Conservation (phyloP, 2,888 invertebrate species). For the Neoaliturus tenellus region DNA sequence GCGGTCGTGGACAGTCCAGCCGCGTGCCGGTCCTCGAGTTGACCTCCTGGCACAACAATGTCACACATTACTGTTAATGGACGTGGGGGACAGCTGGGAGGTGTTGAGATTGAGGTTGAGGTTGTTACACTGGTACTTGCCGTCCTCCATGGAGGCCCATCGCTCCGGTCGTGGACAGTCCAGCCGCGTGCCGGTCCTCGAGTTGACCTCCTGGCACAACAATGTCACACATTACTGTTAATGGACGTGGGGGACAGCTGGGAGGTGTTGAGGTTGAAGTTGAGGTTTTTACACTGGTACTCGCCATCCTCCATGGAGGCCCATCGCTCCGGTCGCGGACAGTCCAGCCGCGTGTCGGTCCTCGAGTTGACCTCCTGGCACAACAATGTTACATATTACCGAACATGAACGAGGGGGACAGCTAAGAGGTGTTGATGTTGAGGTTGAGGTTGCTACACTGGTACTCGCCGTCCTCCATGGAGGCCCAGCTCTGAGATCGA, state of each 20-base stretch:
- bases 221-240: no score
- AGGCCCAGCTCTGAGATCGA: slow-evolving; percentile 73
- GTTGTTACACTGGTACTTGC: slow-evolving; percentile 62
- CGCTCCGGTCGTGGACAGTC: slow-evolving; percentile 75
- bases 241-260: slow-evolving; percentile 74
- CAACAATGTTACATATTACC: no score
- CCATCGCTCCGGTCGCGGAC: slow-evolving; percentile 75
- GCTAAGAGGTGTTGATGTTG: slow-evolving; percentile 70
- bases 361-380: slow-evolving; percentile 64
- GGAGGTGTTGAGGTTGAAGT: slow-evolving; percentile 68
- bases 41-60: no score
- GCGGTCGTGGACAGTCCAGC: slow-evolving; percentile 75
- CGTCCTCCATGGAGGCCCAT: slow-evolving; percentile 71
- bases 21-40: slow-evolving; percentile 75
- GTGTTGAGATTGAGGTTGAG: slow-evolving; percentile 68
- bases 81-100: slow-evolving; percentile 74
- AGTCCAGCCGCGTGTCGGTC: slow-evolving; percentile 77
- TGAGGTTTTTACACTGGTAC: slow-evolving; percentile 63
- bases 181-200: slow-evolving; percentile 76
- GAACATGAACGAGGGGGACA: slow-evolving; percentile 74
- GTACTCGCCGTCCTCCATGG: slow-evolving; percentile 70
- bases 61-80: no score
- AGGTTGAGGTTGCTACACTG: slow-evolving; percentile 65
- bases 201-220: slow-evolving; percentile 65
- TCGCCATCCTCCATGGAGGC: slow-evolving; percentile 71